Conservation (phyloP, 2,113 vertebrate genomes). For the Ictalurus punctatus region DNA sequence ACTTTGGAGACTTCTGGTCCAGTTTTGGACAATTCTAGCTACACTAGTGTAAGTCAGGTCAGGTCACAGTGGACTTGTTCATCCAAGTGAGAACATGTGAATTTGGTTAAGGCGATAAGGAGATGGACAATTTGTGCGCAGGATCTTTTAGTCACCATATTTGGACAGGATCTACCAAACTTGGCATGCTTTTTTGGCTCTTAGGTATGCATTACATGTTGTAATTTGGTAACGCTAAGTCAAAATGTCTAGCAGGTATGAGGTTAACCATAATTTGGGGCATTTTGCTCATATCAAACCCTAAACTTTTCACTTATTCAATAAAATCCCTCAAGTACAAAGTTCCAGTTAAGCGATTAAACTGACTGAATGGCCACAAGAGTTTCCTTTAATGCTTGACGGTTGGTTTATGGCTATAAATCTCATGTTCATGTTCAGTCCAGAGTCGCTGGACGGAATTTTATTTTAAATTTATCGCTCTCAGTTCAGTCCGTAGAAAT, state of each 20-base stretch:
- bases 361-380: background rate
- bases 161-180: background rate
- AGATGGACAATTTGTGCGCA: background rate
- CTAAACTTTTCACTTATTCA: background rate
- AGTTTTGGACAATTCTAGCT: background rate
- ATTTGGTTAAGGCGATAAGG: background rate
- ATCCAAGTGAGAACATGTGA: background rate
- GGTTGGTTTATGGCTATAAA: background rate
- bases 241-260: background rate
- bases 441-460: background rate
- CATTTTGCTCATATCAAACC: background rate
- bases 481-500: background rate
- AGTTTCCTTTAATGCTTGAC: background rate
- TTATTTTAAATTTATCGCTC: background rate
- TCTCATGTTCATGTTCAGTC: background rate
- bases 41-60: background rate
- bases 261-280: background rate
- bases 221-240: background rate
- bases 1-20: background rate
- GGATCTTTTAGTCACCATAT: too few species aligned
- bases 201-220: background rate
- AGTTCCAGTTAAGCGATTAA: background rate
- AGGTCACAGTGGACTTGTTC: background rate
- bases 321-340: background rate
- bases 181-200: background rate